phyloP scores from a whole-genome alignment of 2,797 vertebrate genomes.

The Nannoperca obscura region DNA sequence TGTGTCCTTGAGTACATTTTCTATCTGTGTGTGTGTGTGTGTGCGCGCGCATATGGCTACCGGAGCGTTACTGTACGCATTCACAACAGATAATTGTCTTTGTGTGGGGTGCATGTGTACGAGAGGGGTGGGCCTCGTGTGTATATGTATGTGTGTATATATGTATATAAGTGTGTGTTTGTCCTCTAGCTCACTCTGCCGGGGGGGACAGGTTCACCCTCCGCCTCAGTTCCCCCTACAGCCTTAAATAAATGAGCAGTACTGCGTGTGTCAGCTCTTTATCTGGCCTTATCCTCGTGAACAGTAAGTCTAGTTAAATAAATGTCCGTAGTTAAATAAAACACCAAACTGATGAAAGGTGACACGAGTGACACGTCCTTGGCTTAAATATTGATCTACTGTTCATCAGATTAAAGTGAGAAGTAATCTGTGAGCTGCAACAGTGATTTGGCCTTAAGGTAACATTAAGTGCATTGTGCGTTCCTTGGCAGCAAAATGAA shows the following conservation, averaged over 20 bases:
- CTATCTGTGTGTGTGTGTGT: slow-evolving; percentile 10
- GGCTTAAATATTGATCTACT: too few species aligned
- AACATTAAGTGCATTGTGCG: not conserved
- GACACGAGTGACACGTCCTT: too few species aligned
- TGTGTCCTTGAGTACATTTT: slow-evolving; percentile 46
- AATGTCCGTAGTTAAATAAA: not conserved
- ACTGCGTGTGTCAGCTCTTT: slow-evolving; percentile 23
- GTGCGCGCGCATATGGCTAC: slow-evolving; percentile 37
- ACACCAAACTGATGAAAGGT: not conserved
- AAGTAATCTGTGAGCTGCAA: not conserved
- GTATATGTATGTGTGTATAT: not conserved
- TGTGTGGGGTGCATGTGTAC: slow-evolving; percentile 30
- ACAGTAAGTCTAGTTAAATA: not conserved
- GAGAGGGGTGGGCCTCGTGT: not conserved
- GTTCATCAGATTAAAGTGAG: too few species aligned
- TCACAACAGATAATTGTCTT: slow-evolving; percentile 57
- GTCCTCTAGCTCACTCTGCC: slow-evolving; percentile 15
- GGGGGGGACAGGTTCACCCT: slow-evolving; percentile 29
- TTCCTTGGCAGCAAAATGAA: not conserved
- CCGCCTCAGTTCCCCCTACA: slow-evolving; percentile 19
- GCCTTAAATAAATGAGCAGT: slow-evolving; percentile 45
- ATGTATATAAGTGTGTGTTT: not conserved
- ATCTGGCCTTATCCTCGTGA: not conserved
- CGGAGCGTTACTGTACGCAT: slow-evolving; percentile 54
- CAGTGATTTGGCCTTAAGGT: not conserved